Evolutionary conservation across 2,888 invertebrate genomes (phyloP).

Genomic region (Spicauda simplicius): DNA sequence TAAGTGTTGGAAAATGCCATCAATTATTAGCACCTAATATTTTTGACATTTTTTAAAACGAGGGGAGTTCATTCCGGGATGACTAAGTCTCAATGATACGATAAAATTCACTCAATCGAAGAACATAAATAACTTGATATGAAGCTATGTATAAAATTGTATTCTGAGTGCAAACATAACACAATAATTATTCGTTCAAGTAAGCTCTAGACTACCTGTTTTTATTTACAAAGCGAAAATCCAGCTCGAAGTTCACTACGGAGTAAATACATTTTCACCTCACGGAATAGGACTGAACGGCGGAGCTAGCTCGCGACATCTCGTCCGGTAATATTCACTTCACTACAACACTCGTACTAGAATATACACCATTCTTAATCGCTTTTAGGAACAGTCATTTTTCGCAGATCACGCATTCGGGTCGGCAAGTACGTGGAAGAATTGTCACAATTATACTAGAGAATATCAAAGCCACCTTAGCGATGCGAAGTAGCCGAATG

Average conservation of each 20-base stretch:
- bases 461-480: neutral
- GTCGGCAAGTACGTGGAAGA: conserved; percentile 3
- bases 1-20: neutral
- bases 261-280: conserved; percentile 14
- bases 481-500: neutral
- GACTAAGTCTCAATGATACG: neutral
- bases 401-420: conserved; percentile 5
- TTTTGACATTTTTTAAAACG: neutral
- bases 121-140: conserved; percentile 17
- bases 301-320: neutral
- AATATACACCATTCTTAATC: neutral
- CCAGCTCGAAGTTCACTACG: neutral
- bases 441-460: conserved; percentile 5
- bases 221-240: conserved; percentile 53
- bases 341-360: neutral
- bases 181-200: conserved; percentile 58
- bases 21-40: neutral
- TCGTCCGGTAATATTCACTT: conserved; percentile 1
- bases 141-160: conserved; percentile 35
- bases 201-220: conserved; percentile 42
- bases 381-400: conserved; percentile 20
- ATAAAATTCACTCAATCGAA: conserved; percentile 7
- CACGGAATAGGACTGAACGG: neutral
- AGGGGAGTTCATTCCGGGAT: neutral
- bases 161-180: conserved; percentile 53